Base-by-base conservation (phyloP, 64 coral and sea anemone species). In the Montipora sp. region DNA sequence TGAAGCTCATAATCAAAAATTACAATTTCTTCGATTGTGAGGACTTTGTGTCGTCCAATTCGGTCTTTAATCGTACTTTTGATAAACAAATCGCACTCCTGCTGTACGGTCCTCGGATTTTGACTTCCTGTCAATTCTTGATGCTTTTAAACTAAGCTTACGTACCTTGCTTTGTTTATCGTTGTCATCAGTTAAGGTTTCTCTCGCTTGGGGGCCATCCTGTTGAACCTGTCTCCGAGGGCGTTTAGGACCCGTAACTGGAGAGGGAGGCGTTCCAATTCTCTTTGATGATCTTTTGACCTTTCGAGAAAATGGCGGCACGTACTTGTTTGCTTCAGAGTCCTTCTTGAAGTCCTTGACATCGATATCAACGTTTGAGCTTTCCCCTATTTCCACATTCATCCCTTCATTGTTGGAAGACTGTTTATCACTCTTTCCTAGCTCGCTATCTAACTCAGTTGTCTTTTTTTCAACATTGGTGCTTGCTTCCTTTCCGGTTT, bases 231-330 rank as follows among this genome's bases (percentile, higher is more conserved):
- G 43, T 71, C 66, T 85, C 82, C 46, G 22, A 23, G 82, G n/a
- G 3, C 61, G 82, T 71, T 72, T 85, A 21, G 63, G 44, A 9
- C 36, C 47, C 18, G 46, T 2, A 8, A n/a, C 16, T 50, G 82
- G 82, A 50, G 61, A 85, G 65, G 51, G 1, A 71, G 82, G 46
- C 27, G 14, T 50, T 50, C 65, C 18, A 70, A 21, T 68, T 72
- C 44, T 85, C 2, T 71, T 67, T n/a, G 71, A 50, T 0, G 2
- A 50, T 20, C 43, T 85, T 9, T 85, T 85, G 5, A 8, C 6
- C 12, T 72, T 71, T n/a, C 82, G 63, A 48, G 63, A 70, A 21
- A 85, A 85, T 44, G 82, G 82, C 49, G 82, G 82, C 22, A 85
- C 47, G 15, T 85, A 85, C 47, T 85, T 85, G 45, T 65, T 50